phyloP scores from a whole-genome alignment of 2,113 vertebrate genomes.

The Crypturellus undulatus region DNA sequence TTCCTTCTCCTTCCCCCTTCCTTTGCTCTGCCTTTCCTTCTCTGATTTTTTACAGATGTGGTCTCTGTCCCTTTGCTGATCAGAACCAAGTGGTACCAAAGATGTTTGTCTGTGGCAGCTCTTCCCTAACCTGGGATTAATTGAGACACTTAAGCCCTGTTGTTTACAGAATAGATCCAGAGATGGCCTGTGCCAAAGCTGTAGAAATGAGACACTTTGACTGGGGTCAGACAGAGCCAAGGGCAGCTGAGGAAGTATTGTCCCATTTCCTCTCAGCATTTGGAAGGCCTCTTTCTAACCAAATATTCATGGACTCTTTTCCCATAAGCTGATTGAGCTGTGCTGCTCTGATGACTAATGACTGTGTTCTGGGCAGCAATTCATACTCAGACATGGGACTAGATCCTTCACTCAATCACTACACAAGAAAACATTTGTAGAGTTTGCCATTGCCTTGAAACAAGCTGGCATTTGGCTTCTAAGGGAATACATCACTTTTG shows the following conservation, averaged over 20 bases:
- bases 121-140: not conserved
- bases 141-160: not conserved
- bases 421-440: not conserved
- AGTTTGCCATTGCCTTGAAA: not conserved
- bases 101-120: not conserved
- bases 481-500: accelerated
- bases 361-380: accelerated
- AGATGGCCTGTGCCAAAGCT: not conserved
- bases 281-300: not conserved
- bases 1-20: not conserved
- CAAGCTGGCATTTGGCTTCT: not conserved
- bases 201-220: not conserved
- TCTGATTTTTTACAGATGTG: too few relatives aligned
- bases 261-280: not conserved
- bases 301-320: not conserved
- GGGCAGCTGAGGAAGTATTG: not conserved
- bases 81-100: not conserved
- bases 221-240: accelerated
- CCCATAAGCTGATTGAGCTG: not conserved
- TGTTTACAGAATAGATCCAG: not conserved
- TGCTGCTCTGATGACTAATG: not conserved
- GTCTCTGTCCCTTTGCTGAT: accelerated
- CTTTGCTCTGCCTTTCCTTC: not conserved
- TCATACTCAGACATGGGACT: not conserved
- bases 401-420: accelerated